Evolutionary conservation across 2,888 invertebrate species (phyloP).

Genomic region (Rotaria socialis): DNA sequence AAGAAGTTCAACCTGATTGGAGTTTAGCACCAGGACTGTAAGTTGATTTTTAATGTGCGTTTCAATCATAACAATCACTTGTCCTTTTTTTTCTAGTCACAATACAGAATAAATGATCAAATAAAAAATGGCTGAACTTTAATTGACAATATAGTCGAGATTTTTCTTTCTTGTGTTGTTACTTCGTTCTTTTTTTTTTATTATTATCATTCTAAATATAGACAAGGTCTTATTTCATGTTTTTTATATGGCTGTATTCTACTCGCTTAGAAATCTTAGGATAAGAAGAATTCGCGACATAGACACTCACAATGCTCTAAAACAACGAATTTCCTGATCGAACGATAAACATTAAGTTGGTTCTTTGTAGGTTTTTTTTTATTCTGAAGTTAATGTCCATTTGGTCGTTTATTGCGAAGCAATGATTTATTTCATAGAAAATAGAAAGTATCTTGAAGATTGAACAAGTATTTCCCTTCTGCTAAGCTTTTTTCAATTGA

Average conservation of each 20-base stretch:
- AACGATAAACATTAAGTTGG: too few relatives aligned
- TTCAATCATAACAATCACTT: background rate
- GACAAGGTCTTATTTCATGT: conserved; percentile 12
- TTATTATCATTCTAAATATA: conserved; percentile 19
- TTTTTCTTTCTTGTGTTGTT: background rate
- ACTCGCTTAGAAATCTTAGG: background rate
- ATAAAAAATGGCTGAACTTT: background rate
- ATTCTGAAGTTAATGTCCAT: too few relatives aligned
- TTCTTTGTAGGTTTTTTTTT: too few relatives aligned
- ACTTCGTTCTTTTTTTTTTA: background rate
- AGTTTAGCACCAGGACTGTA: background rate
- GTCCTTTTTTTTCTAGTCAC: background rate
- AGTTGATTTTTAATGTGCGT: background rate
- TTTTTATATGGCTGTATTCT: background rate
- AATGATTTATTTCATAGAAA: too few relatives aligned
- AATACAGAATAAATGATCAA: background rate
- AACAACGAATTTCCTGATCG: too few relatives aligned
- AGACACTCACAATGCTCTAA: too few relatives aligned
- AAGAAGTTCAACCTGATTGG: conserved; percentile 33
- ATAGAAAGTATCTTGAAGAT: too few relatives aligned
- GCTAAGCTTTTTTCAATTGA: too few relatives aligned
- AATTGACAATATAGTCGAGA: background rate
- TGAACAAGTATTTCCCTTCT: too few relatives aligned
- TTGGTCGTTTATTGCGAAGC: too few relatives aligned
- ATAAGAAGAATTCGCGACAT: too few relatives aligned